Percentiles rank a stretch among this genome's conserved stretches.
phyloP scores from a whole-genome alignment of 2,113 vertebrate species.

The Cyanoliseus patagonus region DNA sequence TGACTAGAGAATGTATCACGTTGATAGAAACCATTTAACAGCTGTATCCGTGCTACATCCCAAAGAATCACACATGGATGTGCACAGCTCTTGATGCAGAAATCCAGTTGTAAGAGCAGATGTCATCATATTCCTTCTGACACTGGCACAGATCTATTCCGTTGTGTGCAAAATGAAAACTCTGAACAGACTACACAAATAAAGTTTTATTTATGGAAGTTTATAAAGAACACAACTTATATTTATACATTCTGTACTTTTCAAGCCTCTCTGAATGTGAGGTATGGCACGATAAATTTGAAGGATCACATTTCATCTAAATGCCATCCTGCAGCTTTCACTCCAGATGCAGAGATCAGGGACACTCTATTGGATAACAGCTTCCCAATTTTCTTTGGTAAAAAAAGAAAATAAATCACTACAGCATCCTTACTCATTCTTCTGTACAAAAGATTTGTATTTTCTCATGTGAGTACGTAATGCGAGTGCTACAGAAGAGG shows the following conservation, averaged over 20 bases:
- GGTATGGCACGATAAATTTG: background rate
- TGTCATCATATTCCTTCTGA: background rate
- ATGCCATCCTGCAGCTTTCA: background rate
- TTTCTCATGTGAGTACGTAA: background rate
- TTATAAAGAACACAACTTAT: background rate
- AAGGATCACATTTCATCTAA: background rate
- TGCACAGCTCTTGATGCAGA: background rate
- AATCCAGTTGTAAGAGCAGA: background rate
- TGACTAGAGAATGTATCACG: background rate
- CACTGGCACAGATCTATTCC: background rate
- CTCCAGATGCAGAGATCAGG: background rate
- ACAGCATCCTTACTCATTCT: background rate
- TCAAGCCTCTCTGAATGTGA: background rate
- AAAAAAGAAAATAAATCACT: background rate
- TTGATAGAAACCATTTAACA: background rate
- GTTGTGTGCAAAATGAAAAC: slow-evolving; percentile 1
- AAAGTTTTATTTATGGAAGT: background rate
- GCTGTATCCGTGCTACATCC: background rate
- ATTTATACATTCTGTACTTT: background rate
- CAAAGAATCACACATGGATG: background rate
- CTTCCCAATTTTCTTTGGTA: background rate
- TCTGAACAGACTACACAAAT: background rate
- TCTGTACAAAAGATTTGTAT: background rate
- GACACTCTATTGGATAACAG: background rate
- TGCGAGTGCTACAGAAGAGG: background rate